phyloP scores from a whole-genome alignment of 2,113 vertebrate species.

The Phyllostomus hastatus region DNA sequence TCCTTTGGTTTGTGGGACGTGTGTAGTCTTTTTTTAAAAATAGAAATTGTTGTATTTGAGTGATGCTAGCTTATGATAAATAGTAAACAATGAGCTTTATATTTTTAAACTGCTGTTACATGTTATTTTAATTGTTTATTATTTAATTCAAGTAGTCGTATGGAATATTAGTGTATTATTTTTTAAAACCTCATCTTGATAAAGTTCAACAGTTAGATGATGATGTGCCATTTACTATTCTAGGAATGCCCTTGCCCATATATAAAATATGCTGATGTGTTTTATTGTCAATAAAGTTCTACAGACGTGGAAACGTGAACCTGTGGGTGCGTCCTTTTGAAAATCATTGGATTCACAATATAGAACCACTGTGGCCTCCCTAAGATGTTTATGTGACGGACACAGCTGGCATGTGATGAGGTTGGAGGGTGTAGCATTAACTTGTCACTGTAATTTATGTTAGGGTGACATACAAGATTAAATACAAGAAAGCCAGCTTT shows the following conservation, averaged over 20 bases:
- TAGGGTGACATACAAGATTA: background rate
- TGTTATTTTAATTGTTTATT: slow-evolving; percentile 37
- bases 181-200: slow-evolving; percentile 38
- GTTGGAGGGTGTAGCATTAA: background rate
- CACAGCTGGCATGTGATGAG: background rate
- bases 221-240: slow-evolving; percentile 36
- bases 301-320: slow-evolving; percentile 39
- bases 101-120: slow-evolving; percentile 39
- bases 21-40: background rate
- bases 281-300: slow-evolving; percentile 65
- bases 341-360: slow-evolving; percentile 1
- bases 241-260: slow-evolving; percentile 25
- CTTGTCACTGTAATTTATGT: background rate
- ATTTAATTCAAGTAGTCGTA: slow-evolving; percentile 16
- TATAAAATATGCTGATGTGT: slow-evolving; percentile 46
- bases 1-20: background rate
- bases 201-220: slow-evolving; percentile 41
- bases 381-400: background rate
- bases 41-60: slow-evolving; percentile 16
- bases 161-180: slow-evolving; percentile 27
- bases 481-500: background rate
- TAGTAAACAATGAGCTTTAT: slow-evolving; percentile 21
- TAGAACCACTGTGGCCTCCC: background rate
- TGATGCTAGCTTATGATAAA: slow-evolving; percentile 19
- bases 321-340: slow-evolving; percentile 46